phyloP scores from a whole-genome alignment of 2,888 invertebrate genomes.

The Troides aeacus region DNA sequence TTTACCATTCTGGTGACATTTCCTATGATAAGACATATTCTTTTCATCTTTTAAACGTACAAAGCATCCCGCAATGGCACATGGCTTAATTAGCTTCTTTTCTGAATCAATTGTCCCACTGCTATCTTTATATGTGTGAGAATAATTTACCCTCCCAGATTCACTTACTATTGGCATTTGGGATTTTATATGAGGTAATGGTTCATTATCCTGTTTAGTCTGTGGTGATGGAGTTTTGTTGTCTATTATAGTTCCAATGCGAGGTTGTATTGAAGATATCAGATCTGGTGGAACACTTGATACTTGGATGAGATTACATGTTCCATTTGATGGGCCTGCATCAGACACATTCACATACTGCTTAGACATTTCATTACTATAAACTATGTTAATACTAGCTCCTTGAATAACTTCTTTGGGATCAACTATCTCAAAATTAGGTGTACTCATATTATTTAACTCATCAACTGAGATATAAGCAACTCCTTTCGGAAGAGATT shows the following conservation, averaged over 20 bases:
- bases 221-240: slow-evolving; percentile 41
- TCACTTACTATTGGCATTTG: slow-evolving; percentile 43
- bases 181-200: slow-evolving; percentile 40
- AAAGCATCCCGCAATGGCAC: slow-evolving; percentile 78
- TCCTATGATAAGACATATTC: slow-evolving; percentile 82
- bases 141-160: slow-evolving; percentile 29
- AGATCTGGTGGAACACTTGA: slow-evolving; percentile 67
- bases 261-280: slow-evolving; percentile 65
- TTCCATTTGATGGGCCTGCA: slow-evolving; percentile 42
- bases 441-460: slow-evolving; percentile 70
- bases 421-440: slow-evolving; percentile 72
- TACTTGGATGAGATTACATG: slow-evolving; percentile 60
- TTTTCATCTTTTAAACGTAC: slow-evolving; percentile 78
- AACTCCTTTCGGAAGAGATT: slow-evolving; percentile 64
- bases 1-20: slow-evolving; percentile 79
- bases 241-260: slow-evolving; percentile 40
- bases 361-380: slow-evolving; percentile 63
- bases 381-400: slow-evolving; percentile 74
- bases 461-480: slow-evolving; percentile 72
- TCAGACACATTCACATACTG: slow-evolving; percentile 64
- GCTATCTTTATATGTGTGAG: slow-evolving; percentile 34
- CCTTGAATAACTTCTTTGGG: slow-evolving; percentile 74
- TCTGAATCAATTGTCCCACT: slow-evolving; percentile 36
- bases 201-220: slow-evolving; percentile 35
- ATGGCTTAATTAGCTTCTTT: slow-evolving; percentile 56